Base-by-base conservation (phyloP, 2,888 invertebrate species). In the Furcula furcula region DNA sequence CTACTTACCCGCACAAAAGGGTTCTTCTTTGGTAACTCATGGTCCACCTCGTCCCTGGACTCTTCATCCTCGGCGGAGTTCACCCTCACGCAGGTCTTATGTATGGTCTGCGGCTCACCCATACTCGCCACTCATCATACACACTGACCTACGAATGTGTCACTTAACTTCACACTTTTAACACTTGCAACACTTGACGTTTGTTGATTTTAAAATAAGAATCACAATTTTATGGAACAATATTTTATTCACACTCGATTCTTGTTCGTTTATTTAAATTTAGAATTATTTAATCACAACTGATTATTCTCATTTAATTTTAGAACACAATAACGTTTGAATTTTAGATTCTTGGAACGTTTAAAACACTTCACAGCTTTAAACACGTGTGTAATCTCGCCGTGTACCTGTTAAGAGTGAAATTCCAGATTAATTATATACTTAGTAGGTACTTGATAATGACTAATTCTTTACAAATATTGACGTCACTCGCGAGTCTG, bases 71-170 rank as follows among this genome's bases (percentile, higher is more conserved):
- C 86, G 1, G 77, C 85, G 1, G 86, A 84, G 65, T 77, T 82
- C 39, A 87, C 87, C 66, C 82, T 61, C 53, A 88, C 85, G 68
- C 84, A 83, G 65, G 87, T 88, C 63, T 82, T 86, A 50, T 88
- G 85, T 48, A 85, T 72, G 37, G 66, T 63, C 55, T 69, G 65
- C 38, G 62, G 62, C 39, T 87, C 86, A 86, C 65, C 83, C 87
- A 88, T 88, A 83, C 61, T 81, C 83, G 43, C 67, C 65, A 75
- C 76, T 66, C 87, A 88, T 87, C 50, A 82, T 82, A 80, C 73
- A 69, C 65, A 50, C 45, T 41, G 39, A 26, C 22, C 32, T 34
- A 47, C 54, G 46, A 44, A 39, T 36, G 34, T 34, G 35, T 34
- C 53, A 36, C 43, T 13, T n/a, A n/a, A n/a, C n/a, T n/a, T n/a